Evolutionary conservation across 1,140 invertebrate genomes (phyloP).

Genomic region (Camponotus vicinus): DNA sequence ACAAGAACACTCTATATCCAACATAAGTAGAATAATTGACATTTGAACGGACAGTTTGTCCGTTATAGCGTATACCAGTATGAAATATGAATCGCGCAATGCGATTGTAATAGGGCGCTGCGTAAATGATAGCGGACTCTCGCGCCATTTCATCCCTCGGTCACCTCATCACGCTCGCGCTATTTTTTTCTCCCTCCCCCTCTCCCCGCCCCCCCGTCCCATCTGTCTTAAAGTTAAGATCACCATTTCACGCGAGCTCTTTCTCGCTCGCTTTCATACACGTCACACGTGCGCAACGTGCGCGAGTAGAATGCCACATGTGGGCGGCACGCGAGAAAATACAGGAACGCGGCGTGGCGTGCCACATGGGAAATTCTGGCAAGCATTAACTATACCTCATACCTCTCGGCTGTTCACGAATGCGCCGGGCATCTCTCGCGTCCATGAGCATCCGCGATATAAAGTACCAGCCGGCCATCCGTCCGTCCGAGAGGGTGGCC

Average conservation of each 20-base stretch:
- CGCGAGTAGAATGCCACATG: slow-evolving; percentile 52
- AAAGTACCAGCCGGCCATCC: slow-evolving; percentile 46
- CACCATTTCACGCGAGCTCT: slow-evolving; percentile 17
- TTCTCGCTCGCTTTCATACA: slow-evolving; percentile 26
- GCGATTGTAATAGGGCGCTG: neutral
- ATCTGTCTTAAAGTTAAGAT: slow-evolving; percentile 33
- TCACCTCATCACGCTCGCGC: neutral
- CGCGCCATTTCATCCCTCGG: neutral
- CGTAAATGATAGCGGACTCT: neutral
- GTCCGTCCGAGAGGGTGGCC: neutral
- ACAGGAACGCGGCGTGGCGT: slow-evolving; percentile 53
- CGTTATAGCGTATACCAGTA: no score
- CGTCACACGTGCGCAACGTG: slow-evolving; percentile 24
- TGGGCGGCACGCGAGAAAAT: slow-evolving; percentile 64
- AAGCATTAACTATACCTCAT: slow-evolving; percentile 68
- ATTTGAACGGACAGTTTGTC: neutral
- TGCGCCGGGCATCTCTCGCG: slow-evolving; percentile 53
- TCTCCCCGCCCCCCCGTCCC: no score
- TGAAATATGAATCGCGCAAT: neutral
- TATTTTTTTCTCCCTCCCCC: neutral
- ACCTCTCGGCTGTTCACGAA: slow-evolving; percentile 63
- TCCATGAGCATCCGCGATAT: slow-evolving; percentile 60
- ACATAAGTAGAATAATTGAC: slow-evolving; percentile 11
- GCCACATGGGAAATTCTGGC: slow-evolving; percentile 72
- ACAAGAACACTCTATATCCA: neutral